Conservation (phyloP, 2,888 invertebrate species). For the Standfussiana lucernea region DNA sequence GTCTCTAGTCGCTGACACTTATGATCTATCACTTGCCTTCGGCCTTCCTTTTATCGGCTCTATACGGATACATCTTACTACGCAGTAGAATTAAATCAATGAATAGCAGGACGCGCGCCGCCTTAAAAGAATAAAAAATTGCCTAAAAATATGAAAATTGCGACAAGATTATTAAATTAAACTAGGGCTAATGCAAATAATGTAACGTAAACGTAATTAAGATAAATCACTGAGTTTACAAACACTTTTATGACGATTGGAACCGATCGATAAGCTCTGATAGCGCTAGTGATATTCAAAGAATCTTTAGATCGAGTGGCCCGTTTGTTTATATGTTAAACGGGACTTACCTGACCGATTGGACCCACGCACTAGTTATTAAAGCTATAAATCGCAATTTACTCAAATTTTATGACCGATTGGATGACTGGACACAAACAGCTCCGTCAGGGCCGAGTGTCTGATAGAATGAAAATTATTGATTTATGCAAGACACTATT, state of each 20-base stretch:
- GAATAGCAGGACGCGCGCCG: conserved; percentile 4
- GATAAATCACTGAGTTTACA: neutral
- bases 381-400: neutral
- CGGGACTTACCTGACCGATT: conserved; percentile 8
- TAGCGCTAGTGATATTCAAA: neutral
- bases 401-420: neutral
- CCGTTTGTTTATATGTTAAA: too few species aligned
- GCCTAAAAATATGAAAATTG: conserved; percentile 10
- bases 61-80: conserved; percentile 24
- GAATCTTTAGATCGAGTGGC: neutral
- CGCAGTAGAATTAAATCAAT: conserved; percentile 22
- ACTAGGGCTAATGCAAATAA: neutral
- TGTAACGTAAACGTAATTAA: neutral
- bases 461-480: conserved; percentile 32
- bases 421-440: neutral
- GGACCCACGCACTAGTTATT: neutral
- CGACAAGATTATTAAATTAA: neutral
- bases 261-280: conserved; percentile 1
- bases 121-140: conserved; percentile 30
- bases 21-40: conserved; percentile 43
- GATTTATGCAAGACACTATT: conserved; percentile 39
- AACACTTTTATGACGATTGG: neutral
- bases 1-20: neutral
- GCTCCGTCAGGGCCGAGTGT: conserved; percentile 7
- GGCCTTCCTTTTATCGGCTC: conserved; percentile 24